Percentiles rank a stretch among this genome's conserved stretches.
Evolutionary conservation across 2,113 vertebrate genomes (phyloP).

Genomic region (Poeciliopsis prolifica): DNA sequence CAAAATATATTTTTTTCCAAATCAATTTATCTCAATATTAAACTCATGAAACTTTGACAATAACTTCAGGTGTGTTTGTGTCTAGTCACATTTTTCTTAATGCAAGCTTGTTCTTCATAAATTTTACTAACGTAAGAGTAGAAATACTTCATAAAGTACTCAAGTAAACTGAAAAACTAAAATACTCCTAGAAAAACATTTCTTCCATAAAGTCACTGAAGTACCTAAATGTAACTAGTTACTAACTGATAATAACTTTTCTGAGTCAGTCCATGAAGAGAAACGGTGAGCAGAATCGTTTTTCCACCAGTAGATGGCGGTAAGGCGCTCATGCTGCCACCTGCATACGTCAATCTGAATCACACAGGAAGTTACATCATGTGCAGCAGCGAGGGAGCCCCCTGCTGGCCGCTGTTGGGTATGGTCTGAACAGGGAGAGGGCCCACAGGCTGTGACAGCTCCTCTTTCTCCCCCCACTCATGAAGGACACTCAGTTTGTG

Average conservation of each 20-base stretch:
- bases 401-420: conserved; percentile 59
- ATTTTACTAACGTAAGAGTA: too few species aligned
- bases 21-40: too few species aligned
- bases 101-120: too few species aligned
- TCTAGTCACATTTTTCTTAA: too few species aligned
- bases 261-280: neutral
- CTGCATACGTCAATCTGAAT: conserved; percentile 15
- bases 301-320: neutral
- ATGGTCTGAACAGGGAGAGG: conserved; percentile 25
- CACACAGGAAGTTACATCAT: conserved; percentile 70
- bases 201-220: too few species aligned
- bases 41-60: too few species aligned
- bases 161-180: too few species aligned
- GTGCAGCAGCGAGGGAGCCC: conserved; percentile 45
- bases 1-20: too few species aligned
- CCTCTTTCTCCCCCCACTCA: conserved; percentile 28
- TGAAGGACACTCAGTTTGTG: conserved; percentile 72
- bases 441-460: conserved; percentile 30
- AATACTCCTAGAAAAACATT: too few species aligned
- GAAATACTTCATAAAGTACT: too few species aligned
- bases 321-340: conserved; percentile 18
- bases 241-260: neutral
- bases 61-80: too few species aligned
- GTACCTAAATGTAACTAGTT: too few species aligned
- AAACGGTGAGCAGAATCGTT: neutral